Base-by-base conservation (phyloP, 37 sponge, comb jelly and placozoan species). In the Haliclona indistincta region DNA sequence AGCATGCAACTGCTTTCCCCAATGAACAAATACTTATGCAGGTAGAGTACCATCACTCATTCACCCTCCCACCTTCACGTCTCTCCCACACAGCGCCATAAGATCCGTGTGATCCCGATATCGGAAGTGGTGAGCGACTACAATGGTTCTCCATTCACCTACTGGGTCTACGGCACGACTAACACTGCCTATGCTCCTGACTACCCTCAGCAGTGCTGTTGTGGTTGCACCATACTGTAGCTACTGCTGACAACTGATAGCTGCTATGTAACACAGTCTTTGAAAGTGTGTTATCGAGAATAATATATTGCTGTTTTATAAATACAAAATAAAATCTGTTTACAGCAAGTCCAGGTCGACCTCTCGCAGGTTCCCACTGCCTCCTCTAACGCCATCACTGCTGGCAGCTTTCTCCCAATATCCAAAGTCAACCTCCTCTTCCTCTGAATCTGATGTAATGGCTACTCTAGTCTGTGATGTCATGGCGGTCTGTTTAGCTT, bases 201-300 rank as follows among this genome's bases (percentile, higher is more conserved):
- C 73, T 90, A 90, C 71, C 91, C 91, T 44, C 91, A 84, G 68
- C 54, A 84, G 68, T 68, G 69, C 69, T 90, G 91, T 70, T 90
- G 91, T 51, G 91, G 91, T 10, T 90, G 91, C 68, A 76, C 64
- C 32, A 51, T 90, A 22, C 72, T 90, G 25, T 90, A 74, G n/a
- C n/a, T n/a, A n/a, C n/a, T n/a, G n/a, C n/a, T n/a, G n/a, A n/a
- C n/a, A n/a, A n/a, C n/a, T n/a, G n/a, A n/a, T n/a, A n/a, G n/a
- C n/a, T n/a, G n/a, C n/a, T n/a, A n/a, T n/a, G n/a, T n/a, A n/a
- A n/a, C n/a, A n/a, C n/a, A n/a, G n/a, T n/a, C n/a, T n/a, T n/a
- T n/a, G n/a, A n/a, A n/a, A n/a, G n/a, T n/a, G n/a, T n/a, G n/a
- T n/a, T n/a, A n/a, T n/a, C n/a, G n/a, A n/a, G n/a, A n/a, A n/a